A percentile compares a stretch with the other conserved stretches of the same genome.
Evolutionary conservation across 2,797 vertebrate species (phyloP).

Genomic region (Mionectes olivaceus): DNA sequence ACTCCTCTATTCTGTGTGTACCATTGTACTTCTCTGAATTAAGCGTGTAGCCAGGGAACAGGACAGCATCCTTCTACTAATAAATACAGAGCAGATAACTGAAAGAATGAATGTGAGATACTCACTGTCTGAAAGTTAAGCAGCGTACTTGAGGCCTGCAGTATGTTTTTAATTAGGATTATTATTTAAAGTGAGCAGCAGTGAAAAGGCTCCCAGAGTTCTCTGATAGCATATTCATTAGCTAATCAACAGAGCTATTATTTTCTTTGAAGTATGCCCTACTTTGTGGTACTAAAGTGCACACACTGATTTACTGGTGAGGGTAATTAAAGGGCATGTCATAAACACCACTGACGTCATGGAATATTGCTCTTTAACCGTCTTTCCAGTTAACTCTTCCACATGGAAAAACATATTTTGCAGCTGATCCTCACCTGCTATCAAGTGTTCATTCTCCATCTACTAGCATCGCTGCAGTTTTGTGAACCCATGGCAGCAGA

Average conservation of each 20-base stretch:
- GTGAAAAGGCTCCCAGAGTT: neutral
- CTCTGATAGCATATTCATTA: slow-evolving; percentile 40
- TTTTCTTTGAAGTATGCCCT: slow-evolving; percentile 45
- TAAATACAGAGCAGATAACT: neutral
- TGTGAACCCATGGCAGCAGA: neutral
- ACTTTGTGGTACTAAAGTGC: slow-evolving; percentile 49
- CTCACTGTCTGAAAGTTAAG: neutral
- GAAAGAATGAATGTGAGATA: neutral
- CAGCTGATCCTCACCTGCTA: neutral
- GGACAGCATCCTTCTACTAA: neutral
- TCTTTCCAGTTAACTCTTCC: slow-evolving; percentile 44
- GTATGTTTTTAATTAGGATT: neutral
- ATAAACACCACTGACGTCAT: slow-evolving; percentile 53
- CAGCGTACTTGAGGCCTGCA: neutral
- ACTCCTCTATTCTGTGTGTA: neutral
- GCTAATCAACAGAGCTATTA: slow-evolving; percentile 21
- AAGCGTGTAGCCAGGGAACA: neutral
- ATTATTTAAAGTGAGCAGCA: neutral
- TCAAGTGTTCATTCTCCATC: neutral
- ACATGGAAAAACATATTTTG: neutral
- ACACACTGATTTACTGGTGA: slow-evolving; percentile 33
- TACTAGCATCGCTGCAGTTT: neutral
- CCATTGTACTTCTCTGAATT: neutral
- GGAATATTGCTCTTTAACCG: slow-evolving; percentile 40
- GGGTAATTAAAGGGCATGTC: slow-evolving; percentile 43